Conservation (phyloP, 2,113 vertebrate species). For the Triplophysa dalaica region DNA sequence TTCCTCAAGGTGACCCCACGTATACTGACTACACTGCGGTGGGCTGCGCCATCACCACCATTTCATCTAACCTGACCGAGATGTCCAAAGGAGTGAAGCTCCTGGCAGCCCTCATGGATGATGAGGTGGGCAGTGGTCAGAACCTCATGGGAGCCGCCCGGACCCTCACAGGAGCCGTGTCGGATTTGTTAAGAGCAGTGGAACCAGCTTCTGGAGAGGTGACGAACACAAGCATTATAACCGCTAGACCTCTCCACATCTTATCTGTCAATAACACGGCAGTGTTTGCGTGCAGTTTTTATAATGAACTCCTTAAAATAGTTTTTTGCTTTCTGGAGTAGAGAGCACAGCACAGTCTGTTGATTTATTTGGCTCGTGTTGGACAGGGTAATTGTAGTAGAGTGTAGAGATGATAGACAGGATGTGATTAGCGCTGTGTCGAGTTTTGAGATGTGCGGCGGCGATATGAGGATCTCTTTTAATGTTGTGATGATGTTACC, state of each 20-base stretch:
- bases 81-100: constrained; percentile 98
- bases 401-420: constrained; percentile 10
- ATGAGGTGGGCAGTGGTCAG: constrained; percentile 93
- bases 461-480: background rate
- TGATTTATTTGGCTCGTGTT: constrained; percentile 18
- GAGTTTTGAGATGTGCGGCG: background rate
- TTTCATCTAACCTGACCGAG: constrained; percentile 97
- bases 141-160: constrained; percentile 93
- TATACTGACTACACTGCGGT: constrained; percentile 98
- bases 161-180: constrained; percentile 90
- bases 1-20: constrained; percentile 86
- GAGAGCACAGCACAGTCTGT: constrained; percentile 19
- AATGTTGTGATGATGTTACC: background rate
- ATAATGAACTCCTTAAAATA: constrained; percentile 24
- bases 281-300: constrained; percentile 11
- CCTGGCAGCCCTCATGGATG: constrained; percentile 93
- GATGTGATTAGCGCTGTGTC: background rate
- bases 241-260: constrained; percentile 17
- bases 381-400: constrained; percentile 27
- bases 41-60: constrained; percentile 97
- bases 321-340: constrained; percentile 34
- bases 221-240: constrained; percentile 51
- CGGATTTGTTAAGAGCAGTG: constrained; percentile 92
- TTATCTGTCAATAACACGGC: constrained; percentile 1
- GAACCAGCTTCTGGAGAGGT: constrained; percentile 95